phyloP scores from a whole-genome alignment of 2,888 invertebrate species.

The Parnassius smintheus region DNA sequence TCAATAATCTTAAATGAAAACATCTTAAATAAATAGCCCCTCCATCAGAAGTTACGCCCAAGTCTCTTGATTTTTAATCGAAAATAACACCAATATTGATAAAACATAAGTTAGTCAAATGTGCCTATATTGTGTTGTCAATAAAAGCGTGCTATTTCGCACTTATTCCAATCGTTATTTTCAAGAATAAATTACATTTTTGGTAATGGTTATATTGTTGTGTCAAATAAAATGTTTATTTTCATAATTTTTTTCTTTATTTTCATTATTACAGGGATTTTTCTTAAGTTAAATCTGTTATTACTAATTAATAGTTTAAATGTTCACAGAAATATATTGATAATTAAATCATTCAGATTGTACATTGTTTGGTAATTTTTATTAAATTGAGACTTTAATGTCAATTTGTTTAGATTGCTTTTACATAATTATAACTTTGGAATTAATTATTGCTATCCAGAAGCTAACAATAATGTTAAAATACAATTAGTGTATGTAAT shows the following conservation, averaged over 20 bases:
- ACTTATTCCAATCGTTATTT: not conserved
- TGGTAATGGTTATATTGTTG: slow-evolving; percentile 14
- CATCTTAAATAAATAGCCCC: too few relatives aligned
- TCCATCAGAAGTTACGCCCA: slow-evolving; percentile 8
- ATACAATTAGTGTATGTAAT: too few relatives aligned
- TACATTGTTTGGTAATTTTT: not conserved
- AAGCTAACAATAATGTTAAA: too few relatives aligned
- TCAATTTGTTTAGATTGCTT: too few relatives aligned
- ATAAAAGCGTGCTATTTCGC: not conserved
- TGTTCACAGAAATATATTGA: not conserved
- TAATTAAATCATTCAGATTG: not conserved
- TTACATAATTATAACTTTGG: too few relatives aligned
- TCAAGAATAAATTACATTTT: not conserved
- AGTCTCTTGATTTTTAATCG: not conserved
- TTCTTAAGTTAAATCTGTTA: slow-evolving; percentile 3
- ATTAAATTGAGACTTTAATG: not conserved
- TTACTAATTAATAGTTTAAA: not conserved
- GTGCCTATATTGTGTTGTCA: not conserved
- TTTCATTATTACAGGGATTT: slow-evolving; percentile 19
- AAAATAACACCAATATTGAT: not conserved
- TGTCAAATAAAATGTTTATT: slow-evolving; percentile 23
- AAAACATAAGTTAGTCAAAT: not conserved
- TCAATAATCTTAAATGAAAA: too few relatives aligned
- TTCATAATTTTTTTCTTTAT: slow-evolving; percentile 7
- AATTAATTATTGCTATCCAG: too few relatives aligned